Percentiles rank a stretch among this genome's conserved stretches.
Evolutionary conservation across 2,797 vertebrate genomes (phyloP).

Genomic region (Natrix natrix): DNA sequence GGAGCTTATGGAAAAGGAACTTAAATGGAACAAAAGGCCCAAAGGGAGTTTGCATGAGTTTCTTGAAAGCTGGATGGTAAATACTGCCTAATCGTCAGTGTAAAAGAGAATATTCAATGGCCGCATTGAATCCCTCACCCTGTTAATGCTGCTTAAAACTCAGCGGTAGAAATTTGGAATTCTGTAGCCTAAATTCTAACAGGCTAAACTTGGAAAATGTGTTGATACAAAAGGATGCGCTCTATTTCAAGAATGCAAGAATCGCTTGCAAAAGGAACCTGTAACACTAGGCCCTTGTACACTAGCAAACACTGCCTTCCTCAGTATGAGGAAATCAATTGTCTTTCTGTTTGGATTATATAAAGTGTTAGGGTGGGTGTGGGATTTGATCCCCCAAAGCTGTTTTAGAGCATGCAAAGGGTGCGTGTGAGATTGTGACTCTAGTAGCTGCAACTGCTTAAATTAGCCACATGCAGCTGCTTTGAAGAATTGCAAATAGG

Average conservation of each 20-base stretch:
- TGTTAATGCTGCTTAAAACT: background rate
- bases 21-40: background rate
- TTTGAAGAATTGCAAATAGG: background rate
- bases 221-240: background rate
- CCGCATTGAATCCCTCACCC: conserved; percentile 9
- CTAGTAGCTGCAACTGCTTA: background rate
- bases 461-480: background rate
- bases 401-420: background rate
- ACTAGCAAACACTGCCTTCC: background rate
- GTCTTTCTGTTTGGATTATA: background rate
- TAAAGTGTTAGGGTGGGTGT: background rate
- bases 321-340: background rate
- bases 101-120: background rate
- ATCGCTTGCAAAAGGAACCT: background rate
- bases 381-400: background rate
- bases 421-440: background rate
- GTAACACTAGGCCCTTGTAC: background rate
- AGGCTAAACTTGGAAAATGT: background rate
- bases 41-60: background rate
- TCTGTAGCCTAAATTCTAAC: background rate
- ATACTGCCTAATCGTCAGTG: background rate
- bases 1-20: conserved; percentile 12
- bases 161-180: background rate
- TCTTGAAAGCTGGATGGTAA: background rate
- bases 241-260: background rate